Evolutionary conservation across 2,888 invertebrate genomes (phyloP).

Genomic region (Mesorhabditis sp.): DNA sequence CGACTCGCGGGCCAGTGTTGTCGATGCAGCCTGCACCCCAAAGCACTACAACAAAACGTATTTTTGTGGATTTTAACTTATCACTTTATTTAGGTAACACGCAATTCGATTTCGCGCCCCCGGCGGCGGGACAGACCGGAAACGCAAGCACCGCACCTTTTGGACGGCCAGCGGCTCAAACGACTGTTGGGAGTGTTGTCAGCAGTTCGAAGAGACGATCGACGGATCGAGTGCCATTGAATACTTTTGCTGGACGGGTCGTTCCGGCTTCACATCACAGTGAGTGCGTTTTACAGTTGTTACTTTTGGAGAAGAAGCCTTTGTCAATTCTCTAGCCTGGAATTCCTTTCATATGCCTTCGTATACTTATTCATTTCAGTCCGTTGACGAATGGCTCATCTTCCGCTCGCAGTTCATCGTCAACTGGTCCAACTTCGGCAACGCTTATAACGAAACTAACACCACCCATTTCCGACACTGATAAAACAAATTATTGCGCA

Average conservation of each 20-base stretch:
- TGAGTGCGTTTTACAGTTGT: not conserved
- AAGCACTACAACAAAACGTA: not conserved
- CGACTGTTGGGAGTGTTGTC: not conserved
- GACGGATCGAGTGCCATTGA: slow-evolving; percentile 13
- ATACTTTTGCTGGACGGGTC: slow-evolving; percentile 10
- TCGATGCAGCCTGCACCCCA: slow-evolving; percentile 2
- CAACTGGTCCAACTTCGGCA: slow-evolving; percentile 9
- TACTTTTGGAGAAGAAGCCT: too few relatives aligned
- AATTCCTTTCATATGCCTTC: not conserved
- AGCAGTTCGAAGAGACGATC: too few relatives aligned
- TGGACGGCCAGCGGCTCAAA: not conserved
- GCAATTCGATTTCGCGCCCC: slow-evolving; percentile 3
- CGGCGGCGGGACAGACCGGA: not conserved
- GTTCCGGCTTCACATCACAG: not conserved
- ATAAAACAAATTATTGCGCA: too few relatives aligned
- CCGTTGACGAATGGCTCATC: slow-evolving; percentile 24
- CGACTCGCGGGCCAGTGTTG: slow-evolving; percentile 9
- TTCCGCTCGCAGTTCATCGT: slow-evolving; percentile 20
- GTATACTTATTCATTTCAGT: slow-evolving; percentile 10
- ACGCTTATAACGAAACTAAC: slow-evolving; percentile 8
- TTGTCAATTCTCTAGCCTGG: too few relatives aligned
- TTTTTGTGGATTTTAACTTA: not conserved
- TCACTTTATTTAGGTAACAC: not conserved
- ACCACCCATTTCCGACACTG: not conserved
- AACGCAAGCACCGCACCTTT: not conserved